Percentiles rank a stretch among this genome's conserved stretches.
These are phyloP conservation scores for Diorhabda sublineata DNA, from an alignment of 1,140 invertebrate species.

Conservation along the genomic window DNA sequence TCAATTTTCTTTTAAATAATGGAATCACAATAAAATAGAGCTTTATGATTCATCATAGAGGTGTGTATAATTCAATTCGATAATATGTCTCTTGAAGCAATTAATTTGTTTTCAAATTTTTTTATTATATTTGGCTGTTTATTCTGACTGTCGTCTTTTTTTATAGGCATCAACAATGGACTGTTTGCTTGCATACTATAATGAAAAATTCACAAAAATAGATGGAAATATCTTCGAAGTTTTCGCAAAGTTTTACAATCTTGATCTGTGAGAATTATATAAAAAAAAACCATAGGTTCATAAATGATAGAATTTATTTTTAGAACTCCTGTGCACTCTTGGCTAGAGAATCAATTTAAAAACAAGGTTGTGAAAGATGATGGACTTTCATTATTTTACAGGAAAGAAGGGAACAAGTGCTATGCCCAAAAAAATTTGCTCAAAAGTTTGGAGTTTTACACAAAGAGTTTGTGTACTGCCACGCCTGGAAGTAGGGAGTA, in stretches of 20 bases:
- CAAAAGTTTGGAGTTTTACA: slow-evolving; percentile 38
- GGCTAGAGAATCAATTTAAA: slow-evolving; percentile 36
- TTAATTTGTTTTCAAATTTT: neutral
- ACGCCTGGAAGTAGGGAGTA: slow-evolving; percentile 32
- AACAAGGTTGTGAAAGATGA: slow-evolving; percentile 33
- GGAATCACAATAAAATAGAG: neutral
- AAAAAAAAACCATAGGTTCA: neutral
- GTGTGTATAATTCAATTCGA: neutral
- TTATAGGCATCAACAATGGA: slow-evolving; percentile 28
- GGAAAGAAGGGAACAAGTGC: slow-evolving; percentile 37
- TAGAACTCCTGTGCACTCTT: slow-evolving; percentile 35
- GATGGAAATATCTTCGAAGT: slow-evolving; percentile 36
- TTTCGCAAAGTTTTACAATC: slow-evolving; percentile 34
- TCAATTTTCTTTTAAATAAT: neutral
- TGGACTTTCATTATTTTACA: slow-evolving; percentile 25
- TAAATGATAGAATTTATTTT: slow-evolving; percentile 22
- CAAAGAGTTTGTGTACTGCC: slow-evolving; percentile 39
- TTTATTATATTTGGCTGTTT: neutral
- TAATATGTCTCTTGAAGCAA: neutral
- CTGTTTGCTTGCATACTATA: slow-evolving; percentile 35
- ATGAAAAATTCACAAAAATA: slow-evolving; percentile 33
- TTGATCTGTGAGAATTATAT: slow-evolving; percentile 30
- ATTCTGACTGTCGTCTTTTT: slow-evolving; percentile 8
- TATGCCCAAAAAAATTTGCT: slow-evolving; percentile 34
- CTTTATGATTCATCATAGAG: neutral